Evolutionary conservation across 2,797 vertebrate genomes (phyloP).

Genomic region (Periophthalmus magnuspinnatus): DNA sequence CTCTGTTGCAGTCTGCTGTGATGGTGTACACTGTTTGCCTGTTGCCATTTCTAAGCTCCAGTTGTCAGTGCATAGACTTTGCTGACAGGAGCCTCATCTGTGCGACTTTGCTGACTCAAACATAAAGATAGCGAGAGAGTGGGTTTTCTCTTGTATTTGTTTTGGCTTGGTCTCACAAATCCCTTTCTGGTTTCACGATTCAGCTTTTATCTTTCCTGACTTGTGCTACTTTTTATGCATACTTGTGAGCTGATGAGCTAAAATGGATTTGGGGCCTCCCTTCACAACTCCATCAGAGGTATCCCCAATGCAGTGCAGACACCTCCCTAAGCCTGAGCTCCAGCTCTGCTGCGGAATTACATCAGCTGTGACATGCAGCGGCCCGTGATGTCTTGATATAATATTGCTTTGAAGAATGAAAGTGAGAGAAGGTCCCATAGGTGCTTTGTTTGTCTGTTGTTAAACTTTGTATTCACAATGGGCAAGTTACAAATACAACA

Average conservation of each 20-base stretch:
- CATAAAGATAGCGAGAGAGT: constrained; percentile 23
- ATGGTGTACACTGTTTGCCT: constrained; percentile 43
- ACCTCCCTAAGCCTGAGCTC: constrained; percentile 51
- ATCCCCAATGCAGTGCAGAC: constrained; percentile 47
- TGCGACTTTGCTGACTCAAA: constrained; percentile 51
- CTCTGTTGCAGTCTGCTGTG: constrained; percentile 19
- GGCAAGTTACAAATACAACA: neutral
- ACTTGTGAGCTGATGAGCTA: constrained; percentile 51
- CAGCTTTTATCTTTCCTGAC: constrained; percentile 56
- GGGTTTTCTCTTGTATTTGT: constrained; percentile 37
- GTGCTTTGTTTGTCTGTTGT: constrained; percentile 26
- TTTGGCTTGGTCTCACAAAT: constrained; percentile 36
- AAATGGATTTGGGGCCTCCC: constrained; percentile 61
- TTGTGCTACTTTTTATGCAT: constrained; percentile 42
- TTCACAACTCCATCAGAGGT: constrained; percentile 47
- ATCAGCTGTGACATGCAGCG: constrained; percentile 49
- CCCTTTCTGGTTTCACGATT: constrained; percentile 54
- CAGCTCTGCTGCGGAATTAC: constrained; percentile 53
- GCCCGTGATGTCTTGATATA: constrained; percentile 48
- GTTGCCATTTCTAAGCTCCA: constrained; percentile 39
- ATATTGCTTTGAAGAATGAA: constrained; percentile 60
- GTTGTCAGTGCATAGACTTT: constrained; percentile 43
- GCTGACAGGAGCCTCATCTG: constrained; percentile 44
- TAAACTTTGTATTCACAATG: constrained; percentile 8
- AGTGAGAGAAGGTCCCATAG: constrained; percentile 31